A percentile compares a stretch with the other conserved stretches of the same genome.
These are phyloP conservation scores for Rhagoletis pomonella DNA, from an alignment of 1,140 invertebrate species.

Conservation along the genomic window DNA sequence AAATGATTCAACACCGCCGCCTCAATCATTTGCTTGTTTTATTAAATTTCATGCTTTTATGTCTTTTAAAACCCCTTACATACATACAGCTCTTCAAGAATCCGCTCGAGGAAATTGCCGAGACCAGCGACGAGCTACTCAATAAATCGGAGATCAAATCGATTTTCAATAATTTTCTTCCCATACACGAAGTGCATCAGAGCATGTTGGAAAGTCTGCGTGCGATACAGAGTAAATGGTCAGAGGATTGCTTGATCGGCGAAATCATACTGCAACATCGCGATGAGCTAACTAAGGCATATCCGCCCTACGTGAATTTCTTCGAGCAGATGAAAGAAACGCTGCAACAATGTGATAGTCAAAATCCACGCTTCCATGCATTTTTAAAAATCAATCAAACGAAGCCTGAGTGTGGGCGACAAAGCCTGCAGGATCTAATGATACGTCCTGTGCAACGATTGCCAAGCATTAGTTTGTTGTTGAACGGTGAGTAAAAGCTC, in stretches of 20 bases:
- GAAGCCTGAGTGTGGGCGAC: constrained; percentile 94
- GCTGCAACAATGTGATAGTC: constrained; percentile 90
- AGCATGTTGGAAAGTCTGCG: constrained; percentile 82
- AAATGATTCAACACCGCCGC: too few species aligned
- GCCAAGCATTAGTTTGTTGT: constrained; percentile 93
- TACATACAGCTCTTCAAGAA: constrained; percentile 90
- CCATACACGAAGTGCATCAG: constrained; percentile 94
- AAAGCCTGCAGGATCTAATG: constrained; percentile 94
- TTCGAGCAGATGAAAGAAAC: constrained; percentile 97
- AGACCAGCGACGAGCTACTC: constrained; percentile 86
- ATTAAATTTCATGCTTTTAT: too few species aligned
- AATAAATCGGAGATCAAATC: constrained; percentile 95
- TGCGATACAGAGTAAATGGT: constrained; percentile 79
- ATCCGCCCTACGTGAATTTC: constrained; percentile 98
- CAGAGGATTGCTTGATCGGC: constrained; percentile 89
- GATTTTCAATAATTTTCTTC: constrained; percentile 96
- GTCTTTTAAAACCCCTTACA: too few species aligned
- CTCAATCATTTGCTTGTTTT: too few species aligned
- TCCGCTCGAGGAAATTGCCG: constrained; percentile 88
- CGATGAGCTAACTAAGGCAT: constrained; percentile 89
- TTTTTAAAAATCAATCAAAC: constrained; percentile 97
- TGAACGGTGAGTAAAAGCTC: constrained; percentile 84
- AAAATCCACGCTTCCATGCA: constrained; percentile 95
- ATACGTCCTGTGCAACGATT: constrained; percentile 97
- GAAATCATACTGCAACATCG: constrained; percentile 90